Evolutionary conservation across 2,113 vertebrate genomes (phyloP).

Genomic region (Poecilia latipinna): DNA sequence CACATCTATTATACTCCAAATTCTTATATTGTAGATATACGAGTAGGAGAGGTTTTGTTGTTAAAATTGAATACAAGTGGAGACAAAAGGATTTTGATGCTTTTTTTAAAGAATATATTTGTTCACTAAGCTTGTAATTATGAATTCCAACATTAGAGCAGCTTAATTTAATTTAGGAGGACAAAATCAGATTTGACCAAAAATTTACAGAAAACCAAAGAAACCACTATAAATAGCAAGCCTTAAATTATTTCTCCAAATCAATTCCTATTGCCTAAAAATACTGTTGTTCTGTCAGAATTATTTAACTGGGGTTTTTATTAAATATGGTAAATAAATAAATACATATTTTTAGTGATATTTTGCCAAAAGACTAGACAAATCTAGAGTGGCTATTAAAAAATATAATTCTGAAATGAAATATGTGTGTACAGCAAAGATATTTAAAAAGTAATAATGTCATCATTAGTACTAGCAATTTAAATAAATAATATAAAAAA

Average conservation of each 20-base stretch:
- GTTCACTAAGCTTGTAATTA: neutral
- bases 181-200: neutral
- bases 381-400: too few species aligned
- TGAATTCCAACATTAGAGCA: neutral
- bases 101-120: too few species aligned
- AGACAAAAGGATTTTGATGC: too few species aligned
- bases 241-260: neutral
- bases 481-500: neutral
- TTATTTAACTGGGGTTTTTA: neutral
- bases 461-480: neutral
- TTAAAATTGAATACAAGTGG: too few species aligned
- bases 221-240: neutral
- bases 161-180: neutral
- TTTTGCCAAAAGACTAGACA: neutral
- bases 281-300: neutral
- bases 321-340: neutral
- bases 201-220: neutral
- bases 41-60: too few species aligned
- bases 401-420: neutral
- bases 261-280: neutral
- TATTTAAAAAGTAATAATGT: neutral
- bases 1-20: too few species aligned
- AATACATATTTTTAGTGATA: neutral
- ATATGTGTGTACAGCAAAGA: neutral
- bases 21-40: too few species aligned